Conservation (phyloP, 2,113 vertebrate genomes). For the Heterochromis multidens region DNA sequence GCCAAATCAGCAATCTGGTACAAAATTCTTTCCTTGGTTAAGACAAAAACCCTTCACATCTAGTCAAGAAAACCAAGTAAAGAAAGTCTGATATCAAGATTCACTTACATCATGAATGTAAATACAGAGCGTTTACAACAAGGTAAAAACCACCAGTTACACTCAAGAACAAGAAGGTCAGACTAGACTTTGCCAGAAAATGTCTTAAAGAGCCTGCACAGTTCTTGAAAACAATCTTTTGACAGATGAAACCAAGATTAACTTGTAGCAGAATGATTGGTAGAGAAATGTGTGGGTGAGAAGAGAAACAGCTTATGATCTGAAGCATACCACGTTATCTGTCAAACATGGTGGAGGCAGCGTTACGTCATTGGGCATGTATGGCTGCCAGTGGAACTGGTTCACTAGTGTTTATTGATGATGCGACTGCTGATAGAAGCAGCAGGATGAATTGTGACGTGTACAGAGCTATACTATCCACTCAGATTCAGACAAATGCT, state of each 20-base stretch:
- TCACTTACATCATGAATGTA: background rate
- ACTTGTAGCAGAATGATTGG: background rate
- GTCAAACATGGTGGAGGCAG: background rate
- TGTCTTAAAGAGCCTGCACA: background rate
- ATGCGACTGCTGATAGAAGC: background rate
- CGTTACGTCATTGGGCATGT: background rate
- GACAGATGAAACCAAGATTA: background rate
- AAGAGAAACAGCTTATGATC: background rate
- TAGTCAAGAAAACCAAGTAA: background rate
- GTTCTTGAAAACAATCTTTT: background rate
- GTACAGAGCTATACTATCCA: background rate
- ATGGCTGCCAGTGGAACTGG: background rate
- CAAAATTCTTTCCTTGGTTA: background rate
- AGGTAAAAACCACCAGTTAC: background rate
- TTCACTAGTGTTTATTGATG: background rate
- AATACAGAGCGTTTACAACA: background rate
- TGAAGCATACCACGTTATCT: too few species aligned
- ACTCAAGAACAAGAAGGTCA: background rate
- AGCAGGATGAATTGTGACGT: background rate
- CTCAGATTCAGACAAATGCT: background rate
- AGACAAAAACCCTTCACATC: rapidly evolving
- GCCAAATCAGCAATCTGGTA: background rate
- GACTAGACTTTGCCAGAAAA: background rate
- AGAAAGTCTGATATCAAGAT: background rate
- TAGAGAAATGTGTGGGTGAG: background rate